Evolutionary conservation across 2,797 vertebrate species (phyloP), one percentile per base, ranked within the genome.

Genomic region (Margarornis squamiger): DNA sequence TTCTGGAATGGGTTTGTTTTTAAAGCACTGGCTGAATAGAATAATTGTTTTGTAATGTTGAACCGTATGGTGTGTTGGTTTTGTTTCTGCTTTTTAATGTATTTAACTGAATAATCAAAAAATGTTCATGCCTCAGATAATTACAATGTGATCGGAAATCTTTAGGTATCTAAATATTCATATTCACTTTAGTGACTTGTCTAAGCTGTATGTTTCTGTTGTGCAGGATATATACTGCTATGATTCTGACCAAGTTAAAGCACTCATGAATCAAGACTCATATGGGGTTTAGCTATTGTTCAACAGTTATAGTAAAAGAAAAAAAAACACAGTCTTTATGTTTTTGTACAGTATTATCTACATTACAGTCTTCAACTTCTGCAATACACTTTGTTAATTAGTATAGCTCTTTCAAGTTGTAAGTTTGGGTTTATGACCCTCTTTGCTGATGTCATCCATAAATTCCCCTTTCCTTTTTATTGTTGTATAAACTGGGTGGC

Each of bases 1-100:
- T 76, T 96, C 57, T 77, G 89, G 46, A 96, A 96, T 77, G 58
- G 68, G n/a, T 91, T 97, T 96, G 88, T 97, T 97, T 94, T 96
- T 94, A 93, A 96, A 73, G 46, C 85, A 72, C 43, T 86, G 71
- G 49, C 78, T 95, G 89, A 96, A 95, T 32, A 96, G 88, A 82
- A 77, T 91, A 97, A 97, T 95, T 95, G 49, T 92, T 97, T 95
- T 95, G 22, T 62, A 97, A 94, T 87, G 68, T 87, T 84, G 38
- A 87, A 86, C 62, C 80, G 30, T 75, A 77, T 67, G 81, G 74
- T 79, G 27, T 76, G 66, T 84, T 84, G 59, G 16, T n/a, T 86
- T 91, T 91, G n/a, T 45, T 91, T 87, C 27, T 90, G 39, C 29
- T 67, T 91, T 93, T 86, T 78, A 81, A 94, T 52, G 45, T 95